Conservation (phyloP, 2,888 invertebrate genomes). For the Sepioteuthis lessoniana region DNA sequence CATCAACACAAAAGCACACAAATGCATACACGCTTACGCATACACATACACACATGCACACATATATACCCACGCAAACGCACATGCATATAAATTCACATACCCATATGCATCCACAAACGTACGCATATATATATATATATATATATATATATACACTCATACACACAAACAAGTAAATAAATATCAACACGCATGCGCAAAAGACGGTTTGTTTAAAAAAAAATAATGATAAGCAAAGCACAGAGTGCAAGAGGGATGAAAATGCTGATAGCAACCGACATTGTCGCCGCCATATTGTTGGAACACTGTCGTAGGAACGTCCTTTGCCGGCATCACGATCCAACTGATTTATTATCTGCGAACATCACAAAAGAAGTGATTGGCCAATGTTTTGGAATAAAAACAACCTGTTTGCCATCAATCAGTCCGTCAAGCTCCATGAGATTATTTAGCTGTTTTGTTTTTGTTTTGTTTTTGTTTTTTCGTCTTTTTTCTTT, state of each 20-base stretch:
- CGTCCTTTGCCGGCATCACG: not conserved
- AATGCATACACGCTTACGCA: too few species aligned
- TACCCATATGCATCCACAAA: not conserved
- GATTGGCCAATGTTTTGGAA: not conserved
- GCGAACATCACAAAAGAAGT: slow-evolving; percentile 33
- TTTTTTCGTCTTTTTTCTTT: not conserved
- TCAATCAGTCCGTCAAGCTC: not conserved
- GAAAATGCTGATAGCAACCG: not conserved
- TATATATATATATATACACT: too few species aligned
- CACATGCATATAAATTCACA: too few species aligned
- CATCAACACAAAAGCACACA: too few species aligned
- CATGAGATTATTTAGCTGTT: not conserved
- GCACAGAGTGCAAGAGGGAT: not conserved
- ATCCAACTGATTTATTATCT: slow-evolving; percentile 5
- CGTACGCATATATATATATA: too few species aligned
- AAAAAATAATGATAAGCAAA: not conserved
- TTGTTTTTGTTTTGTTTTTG: not conserved
- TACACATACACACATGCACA: too few species aligned
- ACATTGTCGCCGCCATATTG: not conserved
- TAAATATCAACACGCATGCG: not conserved
- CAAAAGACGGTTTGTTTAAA: not conserved
- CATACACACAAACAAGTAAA: not conserved
- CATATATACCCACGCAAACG: too few species aligned
- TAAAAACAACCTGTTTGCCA: slow-evolving; percentile 33
- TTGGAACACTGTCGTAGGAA: not conserved